Evolutionary conservation across 2,113 vertebrate genomes (phyloP).

Genomic region (Brevimyrus niger): DNA sequence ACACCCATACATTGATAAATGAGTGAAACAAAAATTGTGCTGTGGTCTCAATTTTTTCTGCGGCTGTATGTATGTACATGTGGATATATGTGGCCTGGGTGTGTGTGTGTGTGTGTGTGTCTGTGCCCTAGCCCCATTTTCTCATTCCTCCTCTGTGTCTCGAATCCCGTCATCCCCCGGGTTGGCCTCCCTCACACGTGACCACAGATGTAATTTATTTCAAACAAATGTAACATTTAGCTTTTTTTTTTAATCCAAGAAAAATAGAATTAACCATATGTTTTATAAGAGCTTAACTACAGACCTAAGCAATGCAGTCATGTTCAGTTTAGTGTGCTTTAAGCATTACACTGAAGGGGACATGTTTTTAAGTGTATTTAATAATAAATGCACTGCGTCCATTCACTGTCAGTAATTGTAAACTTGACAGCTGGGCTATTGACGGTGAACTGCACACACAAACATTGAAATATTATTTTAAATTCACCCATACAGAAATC

Average conservation of each 20-base stretch:
- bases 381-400: too few species aligned
- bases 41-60: not conserved
- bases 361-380: too few species aligned
- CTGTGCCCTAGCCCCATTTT: not conserved
- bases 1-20: too few species aligned
- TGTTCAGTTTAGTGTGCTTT: too few species aligned
- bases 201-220: not conserved
- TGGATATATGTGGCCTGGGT: not conserved
- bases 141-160: not conserved
- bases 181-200: not conserved
- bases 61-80: not conserved
- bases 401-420: too few species aligned
- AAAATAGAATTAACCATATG: not conserved
- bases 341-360: too few species aligned
- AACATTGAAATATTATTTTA: too few species aligned
- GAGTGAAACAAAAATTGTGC: too few species aligned
- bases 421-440: too few species aligned
- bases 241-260: not conserved
- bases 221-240: not conserved
- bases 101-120: not conserved
- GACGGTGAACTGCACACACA: too few species aligned
- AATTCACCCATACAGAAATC: too few species aligned
- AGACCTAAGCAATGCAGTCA: too few species aligned
- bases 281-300: not conserved
- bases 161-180: not conserved